Evolutionary conservation across 1,140 invertebrate species (phyloP), one percentile per base, ranked within the genome.

Genomic region (Trichonephila clavata): DNA sequence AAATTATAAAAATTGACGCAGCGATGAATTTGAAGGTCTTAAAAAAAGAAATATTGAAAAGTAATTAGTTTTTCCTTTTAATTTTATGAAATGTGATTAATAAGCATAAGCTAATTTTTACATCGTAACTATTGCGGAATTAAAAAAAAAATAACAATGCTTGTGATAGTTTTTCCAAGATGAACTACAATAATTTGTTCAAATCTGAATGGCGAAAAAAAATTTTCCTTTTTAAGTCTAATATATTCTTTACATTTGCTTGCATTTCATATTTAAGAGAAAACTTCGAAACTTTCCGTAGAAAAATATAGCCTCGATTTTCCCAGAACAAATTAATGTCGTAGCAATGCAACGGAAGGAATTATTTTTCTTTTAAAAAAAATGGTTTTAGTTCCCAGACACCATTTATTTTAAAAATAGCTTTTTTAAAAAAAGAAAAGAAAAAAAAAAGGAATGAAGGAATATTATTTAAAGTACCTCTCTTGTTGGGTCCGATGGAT

Each of bases 261-360:
- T 20, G 61, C 0, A 21, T 63, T 63, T 4, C 16, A 18, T 63
- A 21, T 63, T 63, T 63, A 20, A 50, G 50, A 50, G 5, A 50
- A 50, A 5, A 50, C 61, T 21, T 63, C 21, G 1, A 39, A 39
- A 63, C 21, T 63, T 77, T 2, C 16, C 71, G 18, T 0, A 3
- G 16, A 8, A 18, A 39, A 77, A 39, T 77, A 77, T 8, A 18
- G 32, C 24, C 18, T 39, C 71, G 18, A 16, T 32, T 39, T 24
- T 77, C 18, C 16, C 27, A 18, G 71, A 20, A 39, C 71, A 77
- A 77, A 77, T 77, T 77, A 39, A 77, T 77, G 71, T 77, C 71
- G 18, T 32, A 16, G 24, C 18, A 4, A 5, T 39, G 6, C 16
- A 20, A 18, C 27, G 71, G 71, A 20, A 68, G 24, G 24, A n/a